Base-by-base conservation (phyloP, 2,888 invertebrate species). In the Sesia bembeciformis region DNA sequence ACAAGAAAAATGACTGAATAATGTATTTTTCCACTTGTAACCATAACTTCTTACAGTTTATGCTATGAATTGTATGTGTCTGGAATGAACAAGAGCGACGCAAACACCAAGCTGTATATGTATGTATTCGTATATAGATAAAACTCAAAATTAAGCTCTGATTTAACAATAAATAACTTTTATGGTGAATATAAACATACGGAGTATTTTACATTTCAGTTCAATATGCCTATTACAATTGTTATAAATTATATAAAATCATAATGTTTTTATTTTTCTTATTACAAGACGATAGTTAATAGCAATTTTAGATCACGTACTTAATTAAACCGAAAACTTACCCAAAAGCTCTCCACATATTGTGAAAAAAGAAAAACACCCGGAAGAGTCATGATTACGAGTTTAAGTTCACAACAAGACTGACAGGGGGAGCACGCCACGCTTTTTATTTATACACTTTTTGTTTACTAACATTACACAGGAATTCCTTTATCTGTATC, bases 401-500 rank as follows among this genome's bases (percentile, higher is more conserved):
- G 76, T 65, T 72, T 68, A 70, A 68, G 67, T 74, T 78, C 81
- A 83, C 80, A 65, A 68, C 63, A 62, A 71, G 74, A 84, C 80
- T 85, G 81, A 73, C 71, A 70, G 70, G 61, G 68, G 65, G 69
- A 66, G 63, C 73, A 76, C 78, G 68, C 64, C 61, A 71, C 69
- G 65, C 57, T 81, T 83, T 82, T 81, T 84, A 84, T 84, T 75
- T 81, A 78, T 75, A 76, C 83, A 84, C 79, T 83, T 81, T 80
- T 81, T 87, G 81, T 87, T 86, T 86, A 84, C 81, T 81, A 88
- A 85, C 87, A 86, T 84, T 75, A 83, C 84, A 83, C 74, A 74
- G 66, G 71, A 74, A 76, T 76, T 74, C 68, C 67, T 79, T 76
- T 74, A 76, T 75, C 71, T 70, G 61, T 70, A 62, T 68, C 67